Evolutionary conservation across 2,888 invertebrate species (phyloP).

Genomic region (Drosophila neonasuta): DNA sequence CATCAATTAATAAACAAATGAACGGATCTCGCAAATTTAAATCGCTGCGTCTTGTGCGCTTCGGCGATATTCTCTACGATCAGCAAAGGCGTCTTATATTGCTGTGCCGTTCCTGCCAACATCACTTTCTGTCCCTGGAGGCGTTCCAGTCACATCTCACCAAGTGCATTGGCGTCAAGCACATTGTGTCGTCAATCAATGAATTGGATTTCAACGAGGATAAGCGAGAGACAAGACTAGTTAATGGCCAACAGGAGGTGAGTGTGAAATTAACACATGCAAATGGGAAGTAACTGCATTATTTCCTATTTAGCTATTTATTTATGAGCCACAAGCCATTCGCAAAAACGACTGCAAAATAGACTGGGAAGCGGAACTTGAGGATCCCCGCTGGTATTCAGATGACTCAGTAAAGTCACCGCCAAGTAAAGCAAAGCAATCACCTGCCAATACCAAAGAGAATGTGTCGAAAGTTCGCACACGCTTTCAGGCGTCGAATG

Average conservation of each 20-base stretch:
- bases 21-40: constrained; percentile 51
- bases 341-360: constrained; percentile 43
- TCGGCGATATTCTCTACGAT: constrained; percentile 72
- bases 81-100: constrained; percentile 65
- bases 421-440: constrained; percentile 45
- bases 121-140: constrained; percentile 57
- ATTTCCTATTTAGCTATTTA: constrained; percentile 51
- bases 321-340: constrained; percentile 72
- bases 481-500: background rate
- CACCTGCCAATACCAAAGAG: constrained; percentile 67
- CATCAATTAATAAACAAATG: constrained; percentile 43
- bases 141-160: constrained; percentile 66
- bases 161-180: constrained; percentile 59
- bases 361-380: constrained; percentile 74
- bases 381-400: constrained; percentile 78
- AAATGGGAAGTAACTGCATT: background rate
- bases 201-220: constrained; percentile 53
- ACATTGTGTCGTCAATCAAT: constrained; percentile 46
- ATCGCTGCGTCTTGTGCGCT: constrained; percentile 59
- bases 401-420: constrained; percentile 20
- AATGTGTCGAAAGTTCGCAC: constrained; percentile 44
- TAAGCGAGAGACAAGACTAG: constrained; percentile 48
- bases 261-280: background rate
- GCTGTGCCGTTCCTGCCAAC: constrained; percentile 69
- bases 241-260: constrained; percentile 69